Conservation (phyloP, 2,113 vertebrate genomes). For the Sturnus vulgaris region DNA sequence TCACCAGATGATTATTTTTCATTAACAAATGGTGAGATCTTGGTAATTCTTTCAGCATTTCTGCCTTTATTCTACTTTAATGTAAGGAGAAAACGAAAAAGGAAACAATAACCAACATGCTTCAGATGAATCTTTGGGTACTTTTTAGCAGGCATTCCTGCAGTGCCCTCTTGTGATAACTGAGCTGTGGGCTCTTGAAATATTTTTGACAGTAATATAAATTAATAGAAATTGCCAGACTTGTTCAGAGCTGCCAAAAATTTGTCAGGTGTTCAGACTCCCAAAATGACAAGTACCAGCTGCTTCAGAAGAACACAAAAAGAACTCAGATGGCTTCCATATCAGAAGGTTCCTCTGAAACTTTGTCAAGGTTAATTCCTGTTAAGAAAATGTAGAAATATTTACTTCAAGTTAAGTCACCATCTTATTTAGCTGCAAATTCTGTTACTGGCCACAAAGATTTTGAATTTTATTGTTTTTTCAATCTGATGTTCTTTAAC, state of each 20-base stretch:
- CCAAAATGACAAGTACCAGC: neutral
- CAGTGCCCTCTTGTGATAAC: constrained; percentile 28
- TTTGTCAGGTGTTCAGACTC: neutral
- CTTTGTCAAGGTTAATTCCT: neutral
- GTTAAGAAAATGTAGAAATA: neutral
- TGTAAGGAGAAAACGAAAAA: neutral
- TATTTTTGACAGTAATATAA: neutral
- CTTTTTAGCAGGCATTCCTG: neutral
- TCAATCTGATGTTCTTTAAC: neutral
- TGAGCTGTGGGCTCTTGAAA: neutral
- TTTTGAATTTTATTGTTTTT: neutral
- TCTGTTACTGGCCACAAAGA: neutral
- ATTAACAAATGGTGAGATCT: neutral
- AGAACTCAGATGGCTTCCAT: neutral
- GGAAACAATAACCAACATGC: neutral
- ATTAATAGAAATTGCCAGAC: neutral
- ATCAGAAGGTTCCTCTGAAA: neutral
- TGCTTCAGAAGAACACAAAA: neutral
- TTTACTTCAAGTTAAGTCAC: neutral
- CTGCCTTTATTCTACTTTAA: neutral
- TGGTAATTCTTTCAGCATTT: neutral
- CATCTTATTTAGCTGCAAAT: neutral
- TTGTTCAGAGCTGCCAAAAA: neutral
- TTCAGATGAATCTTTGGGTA: neutral
- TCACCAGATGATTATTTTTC: neutral